phyloP scores from a whole-genome alignment of 2,888 invertebrate genomes.

The Cheilosia soror region DNA sequence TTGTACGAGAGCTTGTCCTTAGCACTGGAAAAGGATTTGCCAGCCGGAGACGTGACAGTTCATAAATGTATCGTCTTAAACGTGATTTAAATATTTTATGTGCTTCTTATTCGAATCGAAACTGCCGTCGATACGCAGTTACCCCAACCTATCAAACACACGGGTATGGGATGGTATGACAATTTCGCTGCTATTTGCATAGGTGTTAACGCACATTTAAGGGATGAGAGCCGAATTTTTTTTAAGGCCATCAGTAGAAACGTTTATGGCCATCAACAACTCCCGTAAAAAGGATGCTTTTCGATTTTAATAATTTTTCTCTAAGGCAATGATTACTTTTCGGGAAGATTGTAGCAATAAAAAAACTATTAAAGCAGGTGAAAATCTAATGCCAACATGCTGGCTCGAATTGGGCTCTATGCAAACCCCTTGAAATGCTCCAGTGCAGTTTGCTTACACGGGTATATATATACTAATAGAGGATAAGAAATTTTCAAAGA shows the following conservation, averaged over 20 bases:
- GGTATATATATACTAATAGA: conserved; percentile 13
- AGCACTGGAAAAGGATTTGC: conserved; percentile 72
- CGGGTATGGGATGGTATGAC: conserved; percentile 50
- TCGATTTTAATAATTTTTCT: conserved; percentile 54
- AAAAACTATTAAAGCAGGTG: conserved; percentile 68
- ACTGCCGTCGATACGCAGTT: conserved; percentile 64
- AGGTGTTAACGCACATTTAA: conserved; percentile 69
- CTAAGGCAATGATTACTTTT: conserved; percentile 25
- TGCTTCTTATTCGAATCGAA: conserved; percentile 71
- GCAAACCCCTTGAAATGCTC: conserved; percentile 15
- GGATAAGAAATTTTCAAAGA: conserved; percentile 31
- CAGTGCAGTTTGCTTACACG: neutral
- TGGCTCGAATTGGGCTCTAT: neutral
- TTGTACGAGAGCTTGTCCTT: conserved; percentile 68
- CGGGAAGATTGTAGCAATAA: conserved; percentile 24
- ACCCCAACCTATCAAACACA: conserved; percentile 14
- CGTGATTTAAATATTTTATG: conserved; percentile 76
- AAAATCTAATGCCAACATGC: conserved; percentile 42
- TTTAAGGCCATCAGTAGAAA: conserved; percentile 44
- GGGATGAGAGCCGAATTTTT: conserved; percentile 50
- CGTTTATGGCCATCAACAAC: conserved; percentile 49
- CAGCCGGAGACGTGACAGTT: conserved; percentile 74
- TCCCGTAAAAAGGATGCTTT: conserved; percentile 59
- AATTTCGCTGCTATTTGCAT: conserved; percentile 68
- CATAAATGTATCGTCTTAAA: conserved; percentile 76